phyloP scores from a whole-genome alignment of 2,888 invertebrate genomes.

The Stenichneumon culpator region DNA sequence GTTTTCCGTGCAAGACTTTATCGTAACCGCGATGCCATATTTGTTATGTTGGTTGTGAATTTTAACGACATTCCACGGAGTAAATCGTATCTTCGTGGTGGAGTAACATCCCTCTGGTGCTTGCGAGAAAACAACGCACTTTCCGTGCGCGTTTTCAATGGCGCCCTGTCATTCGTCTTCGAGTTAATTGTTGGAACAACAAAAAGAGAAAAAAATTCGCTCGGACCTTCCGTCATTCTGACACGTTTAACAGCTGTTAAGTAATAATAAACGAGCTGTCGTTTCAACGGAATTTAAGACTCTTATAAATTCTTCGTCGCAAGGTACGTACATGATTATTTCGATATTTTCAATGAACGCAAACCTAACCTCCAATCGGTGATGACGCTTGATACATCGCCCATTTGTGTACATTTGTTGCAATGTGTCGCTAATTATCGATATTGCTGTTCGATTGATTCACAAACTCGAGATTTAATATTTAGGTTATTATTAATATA shows the following conservation, averaged over 20 bases:
- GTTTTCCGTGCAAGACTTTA: slow-evolving; percentile 21
- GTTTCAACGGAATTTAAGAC: neutral
- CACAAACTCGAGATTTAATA: neutral
- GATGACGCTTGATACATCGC: neutral
- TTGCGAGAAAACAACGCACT: neutral
- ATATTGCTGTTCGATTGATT: neutral
- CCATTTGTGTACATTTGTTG: slow-evolving; percentile 27
- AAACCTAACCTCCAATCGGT: slow-evolving; percentile 52
- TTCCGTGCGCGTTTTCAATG: slow-evolving; percentile 29
- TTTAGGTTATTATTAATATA: neutral
- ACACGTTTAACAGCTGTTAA: neutral
- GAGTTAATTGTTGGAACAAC: slow-evolving; percentile 47
- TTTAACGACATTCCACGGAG: neutral
- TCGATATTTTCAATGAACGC: neutral
- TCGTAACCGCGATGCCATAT: slow-evolving; percentile 17
- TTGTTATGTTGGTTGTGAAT: neutral
- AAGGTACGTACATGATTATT: slow-evolving; percentile 38
- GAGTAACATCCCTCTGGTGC: neutral
- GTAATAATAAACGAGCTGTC: neutral
- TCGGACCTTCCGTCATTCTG: slow-evolving; percentile 10
- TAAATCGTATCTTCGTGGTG: neutral
- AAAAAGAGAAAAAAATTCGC: slow-evolving; percentile 12
- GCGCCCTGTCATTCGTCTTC: slow-evolving; percentile 59
- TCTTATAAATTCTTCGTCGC: neutral
- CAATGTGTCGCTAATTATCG: neutral